Evolutionary conservation across 2,797 vertebrate species (phyloP).

Genomic region (Diglossa cyanea): DNA sequence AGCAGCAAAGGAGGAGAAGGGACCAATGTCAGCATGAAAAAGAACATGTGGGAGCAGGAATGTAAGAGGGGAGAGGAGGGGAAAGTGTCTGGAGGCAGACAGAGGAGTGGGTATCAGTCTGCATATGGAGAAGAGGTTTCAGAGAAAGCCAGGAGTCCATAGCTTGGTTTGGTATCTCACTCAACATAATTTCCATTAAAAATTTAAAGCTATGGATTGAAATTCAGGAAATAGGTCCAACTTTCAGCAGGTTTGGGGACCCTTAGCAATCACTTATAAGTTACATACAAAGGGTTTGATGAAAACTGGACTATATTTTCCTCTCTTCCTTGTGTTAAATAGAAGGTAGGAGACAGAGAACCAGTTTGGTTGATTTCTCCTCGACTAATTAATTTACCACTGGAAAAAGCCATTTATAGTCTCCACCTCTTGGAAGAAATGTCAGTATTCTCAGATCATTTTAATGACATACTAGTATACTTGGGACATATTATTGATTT

Average conservation of each 20-base stretch:
- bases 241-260: background rate
- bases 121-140: background rate
- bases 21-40: background rate
- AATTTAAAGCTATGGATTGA: background rate
- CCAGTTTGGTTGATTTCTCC: background rate
- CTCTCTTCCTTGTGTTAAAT: background rate
- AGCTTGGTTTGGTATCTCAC: background rate
- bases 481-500: background rate
- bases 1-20: constrained; percentile 33
- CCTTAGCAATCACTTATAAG: background rate
- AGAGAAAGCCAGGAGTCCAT: background rate
- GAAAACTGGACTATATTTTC: background rate
- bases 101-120: background rate
- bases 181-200: background rate
- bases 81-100: background rate
- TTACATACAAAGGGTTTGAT: background rate
- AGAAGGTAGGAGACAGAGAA: background rate
- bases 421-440: background rate
- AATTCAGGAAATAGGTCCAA: background rate
- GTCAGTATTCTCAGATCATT: background rate
- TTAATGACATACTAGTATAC: background rate
- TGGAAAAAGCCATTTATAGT: background rate
- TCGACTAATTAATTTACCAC: background rate
- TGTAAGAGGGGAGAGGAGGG: background rate
- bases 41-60: background rate